A percentile compares a stretch with the other conserved stretches of the same genome.
phyloP scores from a whole-genome alignment of 2,113 vertebrate genomes.

The Channa maculata region DNA sequence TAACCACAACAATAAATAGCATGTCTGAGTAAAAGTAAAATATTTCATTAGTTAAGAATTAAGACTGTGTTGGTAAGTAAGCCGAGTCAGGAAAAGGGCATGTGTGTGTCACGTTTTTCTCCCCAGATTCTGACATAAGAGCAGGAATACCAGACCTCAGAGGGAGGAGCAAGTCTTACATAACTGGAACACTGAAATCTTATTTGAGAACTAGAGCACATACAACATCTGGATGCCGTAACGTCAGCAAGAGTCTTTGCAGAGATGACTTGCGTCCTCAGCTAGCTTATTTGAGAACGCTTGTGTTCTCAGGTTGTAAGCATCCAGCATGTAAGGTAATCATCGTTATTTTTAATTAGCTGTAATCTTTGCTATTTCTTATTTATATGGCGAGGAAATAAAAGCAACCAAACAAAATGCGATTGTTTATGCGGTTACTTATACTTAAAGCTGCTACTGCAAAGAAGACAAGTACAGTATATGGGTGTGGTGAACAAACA shows the following conservation, averaged over 20 bases:
- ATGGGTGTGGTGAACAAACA: slow-evolving; percentile 24
- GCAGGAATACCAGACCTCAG: slow-evolving; percentile 5
- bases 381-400: not conserved
- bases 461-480: not conserved
- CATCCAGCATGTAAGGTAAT: not conserved
- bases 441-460: not conserved
- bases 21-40: no score
- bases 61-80: no score
- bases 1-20: not conserved
- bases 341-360: not conserved
- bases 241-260: slow-evolving; percentile 1
- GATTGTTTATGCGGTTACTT: not conserved
- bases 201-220: slow-evolving; percentile 34
- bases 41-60: no score
- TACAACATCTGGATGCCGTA: slow-evolving; percentile 44
- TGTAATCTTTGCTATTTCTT: not conserved
- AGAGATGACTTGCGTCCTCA: not conserved
- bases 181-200: slow-evolving; percentile 11
- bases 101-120: not conserved
- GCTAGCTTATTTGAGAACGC: no score
- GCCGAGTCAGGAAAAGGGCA: not conserved
- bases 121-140: not conserved
- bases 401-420: not conserved
- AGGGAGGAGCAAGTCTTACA: slow-evolving; percentile 47
- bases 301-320: no score